phyloP scores from a whole-genome alignment of 2,113 vertebrate species.

The Labeo rohita region DNA sequence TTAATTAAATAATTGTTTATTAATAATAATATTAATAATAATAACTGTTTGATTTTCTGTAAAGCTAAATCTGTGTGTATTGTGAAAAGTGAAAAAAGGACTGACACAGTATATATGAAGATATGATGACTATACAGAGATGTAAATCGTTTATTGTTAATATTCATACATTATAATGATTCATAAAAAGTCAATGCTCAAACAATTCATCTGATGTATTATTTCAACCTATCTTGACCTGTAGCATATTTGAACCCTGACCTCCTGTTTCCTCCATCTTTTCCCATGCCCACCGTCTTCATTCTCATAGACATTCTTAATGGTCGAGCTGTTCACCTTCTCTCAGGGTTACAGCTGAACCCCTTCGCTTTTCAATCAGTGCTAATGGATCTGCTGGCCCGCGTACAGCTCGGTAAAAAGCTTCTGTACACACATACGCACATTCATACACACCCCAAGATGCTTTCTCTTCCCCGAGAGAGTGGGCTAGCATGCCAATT shows the following conservation, averaged over 20 bases:
- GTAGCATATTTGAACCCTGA: slow-evolving; percentile 27
- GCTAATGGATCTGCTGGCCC: slow-evolving; percentile 78
- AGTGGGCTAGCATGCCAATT: slow-evolving; percentile 32
- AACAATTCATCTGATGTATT: neutral
- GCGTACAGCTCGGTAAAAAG: slow-evolving; percentile 61
- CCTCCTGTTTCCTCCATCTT: neutral
- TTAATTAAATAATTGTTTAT: too few relatives aligned
- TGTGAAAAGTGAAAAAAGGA: too few relatives aligned
- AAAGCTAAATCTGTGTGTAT: too few relatives aligned
- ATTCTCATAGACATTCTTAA: slow-evolving; percentile 28
- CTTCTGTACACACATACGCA: slow-evolving; percentile 44
- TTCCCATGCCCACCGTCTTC: slow-evolving; percentile 1
- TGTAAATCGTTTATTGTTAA: neutral
- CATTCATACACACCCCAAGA: slow-evolving; percentile 35
- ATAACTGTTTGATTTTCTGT: too few relatives aligned
- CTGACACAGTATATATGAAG: too few relatives aligned
- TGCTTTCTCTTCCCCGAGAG: slow-evolving; percentile 4
- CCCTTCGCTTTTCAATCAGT: slow-evolving; percentile 74
- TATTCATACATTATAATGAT: neutral
- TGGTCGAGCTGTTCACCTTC: slow-evolving; percentile 67
- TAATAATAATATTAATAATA: too few relatives aligned
- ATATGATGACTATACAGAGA: neutral
- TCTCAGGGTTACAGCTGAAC: slow-evolving; percentile 70
- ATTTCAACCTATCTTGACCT: slow-evolving; percentile 14
- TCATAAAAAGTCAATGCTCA: neutral